Evolutionary conservation across 2,797 vertebrate genomes (phyloP).

Genomic region (Lutjanus argentimaculatus): DNA sequence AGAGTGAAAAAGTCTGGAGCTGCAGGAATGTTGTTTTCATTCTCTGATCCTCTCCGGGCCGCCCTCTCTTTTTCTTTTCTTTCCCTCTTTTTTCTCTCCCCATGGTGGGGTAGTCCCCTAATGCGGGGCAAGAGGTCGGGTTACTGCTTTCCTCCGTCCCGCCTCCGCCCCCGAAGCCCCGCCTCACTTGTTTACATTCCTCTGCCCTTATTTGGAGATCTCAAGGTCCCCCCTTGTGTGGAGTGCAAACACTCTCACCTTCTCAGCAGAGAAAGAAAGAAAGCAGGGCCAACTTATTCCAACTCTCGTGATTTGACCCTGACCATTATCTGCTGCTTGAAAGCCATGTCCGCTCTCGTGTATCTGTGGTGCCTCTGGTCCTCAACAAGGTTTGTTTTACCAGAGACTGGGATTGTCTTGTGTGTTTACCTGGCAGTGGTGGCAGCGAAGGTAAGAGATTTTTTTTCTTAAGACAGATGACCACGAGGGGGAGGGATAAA

Average conservation of each 20-base stretch:
- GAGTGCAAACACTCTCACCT: conserved; percentile 83
- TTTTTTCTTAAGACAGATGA: conserved; percentile 38
- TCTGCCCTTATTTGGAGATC: conserved; percentile 86
- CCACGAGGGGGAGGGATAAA: conserved; percentile 21
- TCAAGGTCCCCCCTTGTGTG: conserved; percentile 75
- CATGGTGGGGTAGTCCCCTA: conserved; percentile 75
- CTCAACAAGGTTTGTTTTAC: conserved; percentile 25
- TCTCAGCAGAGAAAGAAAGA: conserved; percentile 64
- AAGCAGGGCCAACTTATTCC: conserved; percentile 64
- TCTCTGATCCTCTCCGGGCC: conserved; percentile 60
- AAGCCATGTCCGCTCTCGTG: conserved; percentile 49
- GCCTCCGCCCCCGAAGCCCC: conserved; percentile 77
- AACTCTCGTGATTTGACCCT: conserved; percentile 67
- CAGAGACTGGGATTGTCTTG: conserved; percentile 38
- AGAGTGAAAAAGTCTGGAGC: conserved; percentile 72
- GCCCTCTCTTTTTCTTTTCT: conserved; percentile 42
- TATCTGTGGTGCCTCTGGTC: conserved; percentile 1
- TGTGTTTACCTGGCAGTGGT: conserved; percentile 60
- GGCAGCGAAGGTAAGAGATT: conserved; percentile 71
- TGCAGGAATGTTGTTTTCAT: conserved; percentile 87
- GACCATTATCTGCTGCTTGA: conserved; percentile 32
- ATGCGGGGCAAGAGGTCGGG: conserved; percentile 81
- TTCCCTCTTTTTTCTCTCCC: conserved; percentile 33
- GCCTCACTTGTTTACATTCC: conserved; percentile 92
- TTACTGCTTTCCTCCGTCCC: conserved; percentile 81